A percentile compares a stretch with the other conserved stretches of the same genome.
These are phyloP conservation scores for Cinclus cinclus DNA, from an alignment of 2,113 vertebrate species.

Conservation along the genomic window DNA sequence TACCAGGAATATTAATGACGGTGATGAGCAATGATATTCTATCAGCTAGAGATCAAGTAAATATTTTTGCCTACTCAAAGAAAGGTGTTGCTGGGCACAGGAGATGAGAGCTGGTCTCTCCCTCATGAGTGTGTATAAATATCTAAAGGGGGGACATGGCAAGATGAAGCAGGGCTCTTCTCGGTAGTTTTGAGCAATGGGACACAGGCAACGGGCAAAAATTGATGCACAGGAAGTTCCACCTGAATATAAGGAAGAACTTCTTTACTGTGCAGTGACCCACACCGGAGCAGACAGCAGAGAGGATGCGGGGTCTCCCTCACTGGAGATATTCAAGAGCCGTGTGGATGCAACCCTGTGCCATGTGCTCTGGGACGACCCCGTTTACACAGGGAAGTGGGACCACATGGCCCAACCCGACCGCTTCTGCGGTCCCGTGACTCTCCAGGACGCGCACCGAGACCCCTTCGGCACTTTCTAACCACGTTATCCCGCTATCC, in stretches of 20 bases:
- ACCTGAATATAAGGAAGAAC: neutral
- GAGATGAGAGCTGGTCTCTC: rapidly evolving
- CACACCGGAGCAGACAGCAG: neutral
- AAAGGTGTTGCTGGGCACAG: neutral
- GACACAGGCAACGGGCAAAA: neutral
- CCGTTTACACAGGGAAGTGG: neutral
- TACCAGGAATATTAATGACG: neutral
- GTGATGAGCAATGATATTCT: neutral
- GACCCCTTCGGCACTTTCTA: neutral
- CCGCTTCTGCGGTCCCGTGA: neutral
- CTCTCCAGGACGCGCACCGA: neutral
- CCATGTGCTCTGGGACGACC: neutral
- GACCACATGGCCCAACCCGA: neutral
- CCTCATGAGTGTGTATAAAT: neutral
- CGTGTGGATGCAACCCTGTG: neutral
- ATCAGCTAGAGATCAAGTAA: neutral
- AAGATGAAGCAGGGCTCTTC: neutral
- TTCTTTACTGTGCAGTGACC: neutral
- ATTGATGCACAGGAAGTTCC: neutral
- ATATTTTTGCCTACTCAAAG: neutral
- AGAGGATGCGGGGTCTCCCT: neutral
- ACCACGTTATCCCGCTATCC: neutral
- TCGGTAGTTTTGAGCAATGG: rapidly evolving
- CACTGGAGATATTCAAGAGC: neutral
- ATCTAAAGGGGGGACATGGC: neutral